These are phyloP conservation scores for Amphiduros pacificus DNA, from an alignment of 2,888 invertebrate species.

Conservation along the genomic window DNA sequence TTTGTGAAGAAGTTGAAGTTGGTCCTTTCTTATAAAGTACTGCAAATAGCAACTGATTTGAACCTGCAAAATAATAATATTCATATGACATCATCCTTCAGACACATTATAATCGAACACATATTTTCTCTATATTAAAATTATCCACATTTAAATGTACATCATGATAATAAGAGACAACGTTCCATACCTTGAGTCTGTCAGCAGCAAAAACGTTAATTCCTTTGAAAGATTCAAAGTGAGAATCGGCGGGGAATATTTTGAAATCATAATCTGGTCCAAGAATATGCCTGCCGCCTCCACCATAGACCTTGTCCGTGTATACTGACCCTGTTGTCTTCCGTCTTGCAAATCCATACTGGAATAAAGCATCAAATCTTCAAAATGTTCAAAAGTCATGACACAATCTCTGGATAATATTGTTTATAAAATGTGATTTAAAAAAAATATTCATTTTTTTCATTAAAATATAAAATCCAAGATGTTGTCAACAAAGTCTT, in stretches of 20 bases:
- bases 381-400: too few species aligned
- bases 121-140: too few species aligned
- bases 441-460: too few species aligned
- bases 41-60: slow-evolving; percentile 38
- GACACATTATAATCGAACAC: too few species aligned
- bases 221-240: slow-evolving; percentile 34
- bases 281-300: slow-evolving; percentile 39
- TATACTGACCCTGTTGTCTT: slow-evolving; percentile 46
- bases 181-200: slow-evolving; percentile 46
- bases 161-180: too few species aligned
- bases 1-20: slow-evolving; percentile 40
- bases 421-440: too few species aligned
- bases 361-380: too few species aligned
- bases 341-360: slow-evolving; percentile 40
- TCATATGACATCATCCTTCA: too few species aligned
- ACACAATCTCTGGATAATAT: too few species aligned
- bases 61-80: slow-evolving; percentile 38
- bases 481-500: too few species aligned
- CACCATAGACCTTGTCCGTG: slow-evolving; percentile 35
- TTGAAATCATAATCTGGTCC: slow-evolving; percentile 51
- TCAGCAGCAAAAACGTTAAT: slow-evolving; percentile 44
- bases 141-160: too few species aligned
- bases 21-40: slow-evolving; percentile 46
- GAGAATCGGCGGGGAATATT: slow-evolving; percentile 40
- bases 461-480: too few species aligned